Percentiles rank a stretch among this genome's conserved stretches.
Evolutionary conservation across 2,797 vertebrate genomes (phyloP).

Genomic region (Cephalopachus bancanus): DNA sequence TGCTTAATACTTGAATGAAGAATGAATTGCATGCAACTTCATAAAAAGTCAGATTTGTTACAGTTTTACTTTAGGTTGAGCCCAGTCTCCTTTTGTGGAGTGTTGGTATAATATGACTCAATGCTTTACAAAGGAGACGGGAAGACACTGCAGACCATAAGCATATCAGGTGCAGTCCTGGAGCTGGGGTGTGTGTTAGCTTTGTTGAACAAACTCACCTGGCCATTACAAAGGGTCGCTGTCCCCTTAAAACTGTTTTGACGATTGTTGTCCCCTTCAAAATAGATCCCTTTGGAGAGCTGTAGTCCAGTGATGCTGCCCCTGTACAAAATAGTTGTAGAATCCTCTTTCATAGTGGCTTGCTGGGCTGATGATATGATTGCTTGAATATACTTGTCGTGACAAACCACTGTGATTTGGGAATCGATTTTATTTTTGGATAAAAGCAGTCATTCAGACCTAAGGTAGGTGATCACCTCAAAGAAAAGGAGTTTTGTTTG

Average conservation of each 20-base stretch:
- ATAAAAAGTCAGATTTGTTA: conserved; percentile 58
- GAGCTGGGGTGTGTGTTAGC: not conserved
- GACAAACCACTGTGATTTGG: not conserved
- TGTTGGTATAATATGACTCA: conserved; percentile 38
- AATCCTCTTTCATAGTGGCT: conserved; percentile 61
- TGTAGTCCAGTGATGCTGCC: not conserved
- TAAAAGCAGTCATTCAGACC: not conserved
- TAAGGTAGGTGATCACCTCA: conserved; percentile 19
- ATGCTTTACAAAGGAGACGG: conserved; percentile 50
- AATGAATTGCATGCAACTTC: conserved; percentile 35
- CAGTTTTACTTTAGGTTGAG: conserved; percentile 59
- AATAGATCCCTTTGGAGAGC: conserved; percentile 26
- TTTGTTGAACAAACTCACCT: conserved; percentile 36
- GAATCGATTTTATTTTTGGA: conserved; percentile 55
- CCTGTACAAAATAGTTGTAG: not conserved
- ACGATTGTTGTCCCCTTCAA: conserved; percentile 19
- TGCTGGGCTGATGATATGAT: not conserved
- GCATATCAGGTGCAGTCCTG: not conserved
- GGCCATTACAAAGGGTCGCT: conserved; percentile 32
- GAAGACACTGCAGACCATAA: conserved; percentile 22
- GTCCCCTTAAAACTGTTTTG: not conserved
- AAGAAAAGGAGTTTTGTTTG: not conserved
- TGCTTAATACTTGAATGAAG: conserved; percentile 58
- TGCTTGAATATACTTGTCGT: conserved; percentile 32
- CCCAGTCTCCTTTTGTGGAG: not conserved